Evolutionary conservation across 2,113 vertebrate species (phyloP), one percentile per base, ranked within the genome.

Genomic region (Microtus montanus): DNA sequence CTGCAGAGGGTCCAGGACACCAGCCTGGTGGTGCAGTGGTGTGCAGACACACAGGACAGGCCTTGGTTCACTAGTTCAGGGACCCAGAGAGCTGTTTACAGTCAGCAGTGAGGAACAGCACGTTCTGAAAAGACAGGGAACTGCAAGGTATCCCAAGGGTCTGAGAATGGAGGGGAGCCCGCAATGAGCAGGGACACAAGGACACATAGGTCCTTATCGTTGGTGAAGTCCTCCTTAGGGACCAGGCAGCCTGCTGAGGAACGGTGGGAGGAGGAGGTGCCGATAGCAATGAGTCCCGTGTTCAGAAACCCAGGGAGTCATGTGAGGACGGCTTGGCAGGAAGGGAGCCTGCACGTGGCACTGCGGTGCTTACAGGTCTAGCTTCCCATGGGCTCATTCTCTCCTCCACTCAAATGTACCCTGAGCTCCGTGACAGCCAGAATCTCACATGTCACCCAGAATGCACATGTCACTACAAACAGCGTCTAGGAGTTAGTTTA

Each of bases 101-200:
- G 44, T n/a, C 44, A 73, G 54, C 3, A 6, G 49, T 10, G 30
- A 74, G 7, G 35, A 20, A 61, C 13, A 83, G 2, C 38, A 1
- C 2, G 10, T 82, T 73, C 35, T n/a, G 52, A 66, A 26, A 24
- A 49, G 54, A 61, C 66, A 28, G 14, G 84, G 26, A 38, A 9
- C 4, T 28, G 30, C 3, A 0, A 58, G 5, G 30, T 4, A 0
- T 35, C 35, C 22, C 4, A 17, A 5, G 14, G 35, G 22, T 38
- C 17, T 41, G 80, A 44, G 12, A 38, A 20, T n/a, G 66, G 66
- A 54, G 35, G 83, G 58, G 19, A 9, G 44, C 33, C 4, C 38
- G 4, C 47, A 4, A 0, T 7, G 3, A 26, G n/a, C n/a, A 47
- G 85, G 2, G 19, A 35, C 38, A 28, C 38, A 19, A 2, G 14